Evolutionary conservation across 2,888 invertebrate genomes (phyloP), one percentile per base, ranked within the genome.

Genomic region (Xanthia togata): DNA sequence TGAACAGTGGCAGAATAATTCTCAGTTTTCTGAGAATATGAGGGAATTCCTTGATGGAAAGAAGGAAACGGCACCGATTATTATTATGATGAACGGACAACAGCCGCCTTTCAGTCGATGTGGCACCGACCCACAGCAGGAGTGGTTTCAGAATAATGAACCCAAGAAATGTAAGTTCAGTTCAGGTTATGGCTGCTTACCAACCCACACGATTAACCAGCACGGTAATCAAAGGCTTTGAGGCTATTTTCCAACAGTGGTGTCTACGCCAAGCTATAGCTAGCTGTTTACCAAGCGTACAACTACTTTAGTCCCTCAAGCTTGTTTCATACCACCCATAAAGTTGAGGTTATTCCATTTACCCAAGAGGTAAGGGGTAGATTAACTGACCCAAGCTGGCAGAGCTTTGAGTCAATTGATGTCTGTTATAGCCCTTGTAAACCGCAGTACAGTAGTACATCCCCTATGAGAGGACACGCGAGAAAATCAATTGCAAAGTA

Each of bases 1-100:
- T 74, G 95, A 96, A 17, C 94, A 95, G 71, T 96, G 95, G 95
- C 95, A 96, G 87, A 94, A 90, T 75, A 95, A 94, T 70, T 81
- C 92, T 0, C 91, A 93, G 76, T 95, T 95, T 73, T 90, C 94
- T 6, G 92, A 95, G 12, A 91, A 91, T 47, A 96, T 96, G 95
- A 89, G 88, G 53, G 91, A 93, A 17, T 96, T 96, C 76, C 94
- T 96, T 91, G 87, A 90, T 1, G 89, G 92, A 23, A 93, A 89
- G 70, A 92, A 91, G 78, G 92, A 92, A 12, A 87, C 87, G 35
- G 70, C 93, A 4, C 95, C 96, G 3, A 91, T 95, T 50, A 90
- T 96, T 23, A 95, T 95, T 82, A 93, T 95, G 95, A 93, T 93
- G 93, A 93, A 92, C 65, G 93, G 92, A 20, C 90, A 91, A 35